Conservation (phyloP, 2,888 invertebrate genomes). For the Pardosa pseudoannulata region DNA sequence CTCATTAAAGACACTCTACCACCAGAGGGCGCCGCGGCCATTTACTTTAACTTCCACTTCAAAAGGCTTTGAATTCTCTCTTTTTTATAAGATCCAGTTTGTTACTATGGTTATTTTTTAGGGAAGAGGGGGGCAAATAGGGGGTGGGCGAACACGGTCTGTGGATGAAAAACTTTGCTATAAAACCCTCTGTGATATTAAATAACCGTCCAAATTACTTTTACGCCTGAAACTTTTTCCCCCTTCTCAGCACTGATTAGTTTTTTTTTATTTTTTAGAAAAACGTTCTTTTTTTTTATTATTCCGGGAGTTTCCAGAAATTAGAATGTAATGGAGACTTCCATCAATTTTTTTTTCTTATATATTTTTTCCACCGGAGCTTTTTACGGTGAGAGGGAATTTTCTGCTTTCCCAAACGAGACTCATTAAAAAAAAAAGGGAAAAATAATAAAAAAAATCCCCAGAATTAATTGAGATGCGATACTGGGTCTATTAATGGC, state of each 20-base stretch:
- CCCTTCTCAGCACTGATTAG: slow-evolving; percentile 63
- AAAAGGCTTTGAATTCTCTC: slow-evolving; percentile 41
- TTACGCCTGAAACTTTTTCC: slow-evolving; percentile 63
- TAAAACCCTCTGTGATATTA: slow-evolving; percentile 65
- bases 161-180: slow-evolving; percentile 66
- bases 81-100: slow-evolving; percentile 26
- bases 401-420: slow-evolving; percentile 55
- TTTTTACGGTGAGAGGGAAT: slow-evolving; percentile 42
- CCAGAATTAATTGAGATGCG: slow-evolving; percentile 68
- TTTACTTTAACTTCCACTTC: slow-evolving; percentile 66
- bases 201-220: slow-evolving; percentile 71
- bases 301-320: slow-evolving; percentile 53
- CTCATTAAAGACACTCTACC: slow-evolving; percentile 61
- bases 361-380: slow-evolving; percentile 20
- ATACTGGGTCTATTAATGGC: slow-evolving; percentile 66
- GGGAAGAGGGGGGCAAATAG: too few relatives aligned
- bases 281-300: slow-evolving; percentile 8
- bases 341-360: slow-evolving; percentile 70
- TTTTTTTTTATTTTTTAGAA: too few relatives aligned
- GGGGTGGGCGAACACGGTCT: slow-evolving; percentile 54
- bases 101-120: slow-evolving; percentile 2
- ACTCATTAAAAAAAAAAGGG: slow-evolving; percentile 53
- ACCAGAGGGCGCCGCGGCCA: slow-evolving; percentile 63
- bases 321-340: slow-evolving; percentile 71
- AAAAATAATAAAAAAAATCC: background rate